Evolutionary conservation across 2,797 vertebrate genomes (phyloP).

Genomic region (Arnoldichthys spilopterus): DNA sequence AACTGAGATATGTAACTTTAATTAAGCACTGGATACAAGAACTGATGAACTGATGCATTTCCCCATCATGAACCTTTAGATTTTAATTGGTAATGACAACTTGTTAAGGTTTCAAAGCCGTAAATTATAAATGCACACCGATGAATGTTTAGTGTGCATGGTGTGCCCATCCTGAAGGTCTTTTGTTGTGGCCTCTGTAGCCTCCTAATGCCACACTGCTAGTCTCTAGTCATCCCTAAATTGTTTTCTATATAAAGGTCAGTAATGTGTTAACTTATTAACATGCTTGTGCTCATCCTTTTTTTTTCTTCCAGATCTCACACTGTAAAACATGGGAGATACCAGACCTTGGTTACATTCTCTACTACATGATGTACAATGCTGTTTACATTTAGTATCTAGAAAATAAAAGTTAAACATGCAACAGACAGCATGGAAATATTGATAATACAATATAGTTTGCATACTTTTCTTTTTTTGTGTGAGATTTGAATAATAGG

Average conservation of each 20-base stretch:
- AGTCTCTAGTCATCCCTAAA: neutral
- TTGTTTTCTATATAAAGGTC: neutral
- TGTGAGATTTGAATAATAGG: neutral
- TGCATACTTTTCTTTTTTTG: neutral
- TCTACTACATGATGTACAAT: neutral
- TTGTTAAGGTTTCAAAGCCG: slow-evolving; percentile 9
- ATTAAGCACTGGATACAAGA: neutral
- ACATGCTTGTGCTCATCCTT: neutral
- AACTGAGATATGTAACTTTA: neutral
- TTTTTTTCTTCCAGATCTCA: neutral
- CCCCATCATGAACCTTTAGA: neutral
- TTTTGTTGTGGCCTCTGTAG: slow-evolving; percentile 2
- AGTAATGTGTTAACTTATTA: slow-evolving; percentile 14
- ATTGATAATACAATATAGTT: too few species aligned
- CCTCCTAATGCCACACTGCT: neutral
- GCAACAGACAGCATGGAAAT: neutral
- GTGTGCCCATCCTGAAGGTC: neutral
- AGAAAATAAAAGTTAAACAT: neutral
- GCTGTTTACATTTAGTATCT: neutral
- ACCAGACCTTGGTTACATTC: neutral
- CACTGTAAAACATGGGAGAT: neutral
- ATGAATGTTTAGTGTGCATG: slow-evolving; percentile 11
- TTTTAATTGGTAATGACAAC: slow-evolving; percentile 26
- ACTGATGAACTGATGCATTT: slow-evolving; percentile 26
- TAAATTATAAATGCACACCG: slow-evolving; percentile 8